A percentile compares a stretch with the other conserved stretches of the same genome.
phyloP scores from a whole-genome alignment of 1,140 invertebrate species.

The Wiebesia pumilae region DNA sequence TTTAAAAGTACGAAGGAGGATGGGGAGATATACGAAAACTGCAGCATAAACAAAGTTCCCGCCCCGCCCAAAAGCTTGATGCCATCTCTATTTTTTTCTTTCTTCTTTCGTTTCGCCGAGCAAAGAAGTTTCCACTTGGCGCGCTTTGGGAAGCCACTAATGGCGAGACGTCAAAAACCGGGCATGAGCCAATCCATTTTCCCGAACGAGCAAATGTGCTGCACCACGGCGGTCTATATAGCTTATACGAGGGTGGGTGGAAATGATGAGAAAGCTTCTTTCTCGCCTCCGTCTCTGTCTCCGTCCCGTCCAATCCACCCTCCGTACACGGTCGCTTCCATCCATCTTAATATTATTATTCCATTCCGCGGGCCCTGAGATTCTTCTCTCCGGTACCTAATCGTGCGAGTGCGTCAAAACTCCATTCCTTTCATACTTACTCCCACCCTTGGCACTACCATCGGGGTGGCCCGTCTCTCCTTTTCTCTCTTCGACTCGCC shows the following conservation, averaged over 20 bases:
- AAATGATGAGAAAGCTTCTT: conserved; percentile 53
- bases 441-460: neutral
- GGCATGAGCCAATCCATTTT: conserved; percentile 52
- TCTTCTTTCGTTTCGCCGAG: neutral
- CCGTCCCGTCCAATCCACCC: conserved; percentile 29
- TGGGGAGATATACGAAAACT: conserved; percentile 6
- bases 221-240: neutral
- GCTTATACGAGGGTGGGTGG: conserved; percentile 5
- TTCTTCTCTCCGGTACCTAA: conserved; percentile 58
- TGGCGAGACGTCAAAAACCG: conserved; percentile 41
- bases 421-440: conserved; percentile 52
- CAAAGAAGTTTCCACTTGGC: conserved; percentile 42
- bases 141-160: conserved; percentile 42
- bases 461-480: neutral
- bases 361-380: conserved; percentile 63
- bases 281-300: conserved; percentile 44
- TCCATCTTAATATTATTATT: conserved; percentile 72
- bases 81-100: conserved; percentile 5
- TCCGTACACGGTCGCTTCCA: conserved; percentile 51
- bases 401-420: conserved; percentile 63
- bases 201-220: conserved; percentile 27
- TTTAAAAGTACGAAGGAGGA: neutral
- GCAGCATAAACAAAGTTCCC: conserved; percentile 29
- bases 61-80: neutral
- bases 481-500: neutral